Conservation (phyloP, 2,113 vertebrate species). For the Hassar affinis region DNA sequence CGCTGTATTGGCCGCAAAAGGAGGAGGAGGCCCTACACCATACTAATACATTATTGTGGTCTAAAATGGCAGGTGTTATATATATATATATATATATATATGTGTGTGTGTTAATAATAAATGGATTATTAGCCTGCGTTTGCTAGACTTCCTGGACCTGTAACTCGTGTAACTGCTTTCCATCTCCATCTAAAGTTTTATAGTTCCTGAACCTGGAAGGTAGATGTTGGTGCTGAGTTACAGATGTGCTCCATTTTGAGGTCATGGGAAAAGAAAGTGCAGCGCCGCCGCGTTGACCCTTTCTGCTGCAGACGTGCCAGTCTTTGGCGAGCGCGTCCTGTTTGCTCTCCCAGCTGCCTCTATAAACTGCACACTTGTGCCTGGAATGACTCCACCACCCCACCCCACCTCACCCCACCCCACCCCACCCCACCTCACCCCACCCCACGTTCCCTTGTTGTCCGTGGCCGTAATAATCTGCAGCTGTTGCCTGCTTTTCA, state of each 20-base stretch:
- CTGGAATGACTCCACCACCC: background rate
- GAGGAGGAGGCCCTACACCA: too few relatives aligned
- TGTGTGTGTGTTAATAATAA: too few relatives aligned
- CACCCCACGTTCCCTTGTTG: background rate
- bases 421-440: background rate
- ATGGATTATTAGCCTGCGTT: too few relatives aligned
- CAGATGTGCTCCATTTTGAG: slow-evolving; percentile 9
- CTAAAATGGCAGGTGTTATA: too few relatives aligned
- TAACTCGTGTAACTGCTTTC: background rate
- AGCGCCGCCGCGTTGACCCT: background rate
- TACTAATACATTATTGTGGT: too few relatives aligned
- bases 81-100: too few relatives aligned
- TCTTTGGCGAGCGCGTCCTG: background rate
- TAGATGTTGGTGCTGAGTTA: background rate
- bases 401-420: too few relatives aligned
- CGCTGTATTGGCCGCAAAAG: too few relatives aligned
- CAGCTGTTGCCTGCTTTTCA: slow-evolving; percentile 11
- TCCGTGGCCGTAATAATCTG: background rate
- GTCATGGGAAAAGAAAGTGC: background rate
- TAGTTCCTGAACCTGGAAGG: too few relatives aligned
- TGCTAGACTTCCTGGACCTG: slow-evolving; percentile 5
- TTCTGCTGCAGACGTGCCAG: background rate
- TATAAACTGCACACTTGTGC: slow-evolving; percentile 12
- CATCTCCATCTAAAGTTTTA: background rate
- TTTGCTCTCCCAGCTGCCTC: background rate